These are phyloP conservation scores for Acanthopleura granulata DNA, from an alignment of 2,888 invertebrate genomes.

Conservation along the genomic window DNA sequence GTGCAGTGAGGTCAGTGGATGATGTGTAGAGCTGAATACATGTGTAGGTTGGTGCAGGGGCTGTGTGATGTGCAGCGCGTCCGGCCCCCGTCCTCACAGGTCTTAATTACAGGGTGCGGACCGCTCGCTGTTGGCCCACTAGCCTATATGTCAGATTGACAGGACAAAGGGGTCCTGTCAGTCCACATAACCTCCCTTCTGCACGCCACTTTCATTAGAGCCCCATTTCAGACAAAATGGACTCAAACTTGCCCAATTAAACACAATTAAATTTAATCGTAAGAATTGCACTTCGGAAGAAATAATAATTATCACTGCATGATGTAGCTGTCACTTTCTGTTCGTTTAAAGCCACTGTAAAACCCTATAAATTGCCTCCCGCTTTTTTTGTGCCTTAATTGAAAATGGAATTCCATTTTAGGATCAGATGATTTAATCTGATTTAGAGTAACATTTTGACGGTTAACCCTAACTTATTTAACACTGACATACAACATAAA, in stretches of 20 bases:
- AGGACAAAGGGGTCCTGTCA: background rate
- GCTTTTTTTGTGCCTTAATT: background rate
- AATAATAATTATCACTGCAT: conserved; percentile 17
- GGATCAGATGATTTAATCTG: background rate
- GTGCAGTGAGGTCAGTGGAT: no score
- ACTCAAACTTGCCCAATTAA: conserved; percentile 16
- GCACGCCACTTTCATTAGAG: conserved; percentile 16
- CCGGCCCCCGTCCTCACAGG: background rate
- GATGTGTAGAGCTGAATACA: no score
- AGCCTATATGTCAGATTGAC: background rate
- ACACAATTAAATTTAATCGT: conserved; percentile 18
- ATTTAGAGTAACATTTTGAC: conserved; percentile 4
- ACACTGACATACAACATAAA: background rate
- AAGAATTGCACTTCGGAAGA: conserved; percentile 16
- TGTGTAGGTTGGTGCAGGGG: no score
- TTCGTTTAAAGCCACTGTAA: background rate
- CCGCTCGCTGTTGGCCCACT: background rate
- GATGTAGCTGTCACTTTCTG: conserved; percentile 6
- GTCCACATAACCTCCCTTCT: background rate
- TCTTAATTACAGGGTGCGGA: background rate
- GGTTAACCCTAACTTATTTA: background rate
- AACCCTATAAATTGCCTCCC: background rate
- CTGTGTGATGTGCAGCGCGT: background rate
- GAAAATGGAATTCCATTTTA: conserved; percentile 1
- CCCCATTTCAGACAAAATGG: conserved; percentile 7